Evolutionary conservation across 2,113 vertebrate genomes (phyloP), one percentile per base, ranked within the genome.

Genomic region (Cavia aperea): DNA sequence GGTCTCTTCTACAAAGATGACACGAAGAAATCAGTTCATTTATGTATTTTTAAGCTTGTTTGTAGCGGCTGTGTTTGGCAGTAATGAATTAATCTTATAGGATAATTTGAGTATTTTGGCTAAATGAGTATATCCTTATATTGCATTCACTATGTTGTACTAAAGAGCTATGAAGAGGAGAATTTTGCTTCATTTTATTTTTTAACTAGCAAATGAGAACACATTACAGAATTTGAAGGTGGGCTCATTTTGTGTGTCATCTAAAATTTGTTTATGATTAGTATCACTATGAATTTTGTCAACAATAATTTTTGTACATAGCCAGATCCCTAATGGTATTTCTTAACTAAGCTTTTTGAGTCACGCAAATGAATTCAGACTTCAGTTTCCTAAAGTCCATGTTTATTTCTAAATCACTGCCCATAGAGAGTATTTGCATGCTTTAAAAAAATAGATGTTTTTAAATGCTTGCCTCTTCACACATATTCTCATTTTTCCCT

Each of bases 401-500:
- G 75, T 49, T 72, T n/a, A 88, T 66, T 92, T 95, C 83, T 86
- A 84, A 84, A 83, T 81, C 19, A 36, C 62, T 86, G 5, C 33
- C 82, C n/a, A 43, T 66, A 70, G 62, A 91, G 49, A 83, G 36
- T 88, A 4, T 90, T 83, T 86, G 63, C 56, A 49, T 65, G 49
- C 49, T 95, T 93, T 94, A 12, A 66, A 62, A 89, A 97, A 96
- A 75, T 81, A 73, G 23, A 51, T 13, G 33, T 85, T 68, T 91
- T 73, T 60, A 5, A 87, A 91, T 70, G 43, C 16, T 49, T 86
- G 43, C 58, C 88, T 86, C 9, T 92, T 90, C 81, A 31, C 4
- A 56, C 26, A 46, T 78, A 66, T 89, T 51, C 43, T 78, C 43
- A 73, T 83, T 56, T n/a, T 70, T 18, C 18, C 72, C 31, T 49